Conservation (phyloP, 2,797 vertebrate species). For the Ctenopoma multispine region DNA sequence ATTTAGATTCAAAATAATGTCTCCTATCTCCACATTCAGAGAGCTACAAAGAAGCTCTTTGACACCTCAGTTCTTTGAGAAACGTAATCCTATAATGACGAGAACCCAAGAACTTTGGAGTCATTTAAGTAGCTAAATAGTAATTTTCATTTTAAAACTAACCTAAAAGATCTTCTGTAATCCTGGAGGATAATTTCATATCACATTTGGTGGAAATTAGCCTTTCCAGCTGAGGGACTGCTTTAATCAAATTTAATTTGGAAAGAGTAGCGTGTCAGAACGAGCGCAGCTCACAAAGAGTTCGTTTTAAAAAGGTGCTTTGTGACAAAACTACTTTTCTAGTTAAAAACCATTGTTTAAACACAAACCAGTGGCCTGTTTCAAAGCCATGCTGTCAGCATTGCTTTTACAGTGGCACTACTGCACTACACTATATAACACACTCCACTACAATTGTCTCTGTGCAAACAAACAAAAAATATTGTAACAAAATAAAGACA, state of each 20-base stretch:
- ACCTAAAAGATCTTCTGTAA: slow-evolving; percentile 9
- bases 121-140: slow-evolving; percentile 11
- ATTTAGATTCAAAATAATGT: neutral
- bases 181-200: slow-evolving; percentile 22
- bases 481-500: neutral
- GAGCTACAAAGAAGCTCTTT: neutral
- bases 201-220: slow-evolving; percentile 17
- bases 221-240: slow-evolving; percentile 1
- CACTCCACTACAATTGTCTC: too few relatives aligned
- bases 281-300: neutral
- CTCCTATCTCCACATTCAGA: slow-evolving; percentile 2
- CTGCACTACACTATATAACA: neutral
- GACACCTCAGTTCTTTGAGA: neutral
- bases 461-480: neutral
- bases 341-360: neutral
- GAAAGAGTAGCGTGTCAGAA: slow-evolving; percentile 6
- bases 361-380: neutral
- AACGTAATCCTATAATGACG: neutral
- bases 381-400: neutral
- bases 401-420: neutral
- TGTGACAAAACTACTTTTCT: slow-evolving; percentile 1
- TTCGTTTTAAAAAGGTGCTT: slow-evolving; percentile 4
- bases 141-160: slow-evolving; percentile 19
- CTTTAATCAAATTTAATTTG: slow-evolving; percentile 31
- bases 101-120: neutral